phyloP scores from a whole-genome alignment of 2,888 invertebrate genomes.

The Lycocerus yunnanus region DNA sequence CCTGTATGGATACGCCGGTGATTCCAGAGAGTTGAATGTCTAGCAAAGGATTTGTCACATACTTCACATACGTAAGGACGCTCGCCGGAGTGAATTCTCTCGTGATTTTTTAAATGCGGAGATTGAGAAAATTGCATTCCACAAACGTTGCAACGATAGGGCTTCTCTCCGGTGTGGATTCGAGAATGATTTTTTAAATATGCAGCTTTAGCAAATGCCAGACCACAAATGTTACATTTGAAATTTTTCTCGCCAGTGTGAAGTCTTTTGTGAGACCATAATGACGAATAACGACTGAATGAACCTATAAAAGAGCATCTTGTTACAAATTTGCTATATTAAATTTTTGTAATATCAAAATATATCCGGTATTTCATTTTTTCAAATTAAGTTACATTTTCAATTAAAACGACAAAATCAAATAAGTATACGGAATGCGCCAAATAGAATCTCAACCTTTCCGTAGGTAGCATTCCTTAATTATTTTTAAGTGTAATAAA shows the following conservation, averaged over 20 bases:
- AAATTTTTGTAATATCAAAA: neutral
- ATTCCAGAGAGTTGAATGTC: conserved; percentile 88
- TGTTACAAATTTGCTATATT: neutral
- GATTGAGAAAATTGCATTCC: conserved; percentile 91
- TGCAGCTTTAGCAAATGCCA: conserved; percentile 89
- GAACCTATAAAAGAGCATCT: conserved; percentile 57
- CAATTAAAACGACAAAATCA: neutral
- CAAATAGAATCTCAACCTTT: neutral
- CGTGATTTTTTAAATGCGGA: conserved; percentile 87
- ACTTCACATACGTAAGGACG: conserved; percentile 84
- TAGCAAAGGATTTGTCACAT: conserved; percentile 86
- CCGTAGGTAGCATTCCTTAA: neutral
- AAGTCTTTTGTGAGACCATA: conserved; percentile 88
- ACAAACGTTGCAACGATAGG: conserved; percentile 74
- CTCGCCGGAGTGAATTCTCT: conserved; percentile 86
- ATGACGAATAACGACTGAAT: conserved; percentile 81
- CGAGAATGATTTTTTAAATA: conserved; percentile 87
- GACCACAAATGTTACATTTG: conserved; percentile 85
- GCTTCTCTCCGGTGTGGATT: conserved; percentile 77
- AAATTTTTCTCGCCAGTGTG: conserved; percentile 86
- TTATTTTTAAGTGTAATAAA: neutral
- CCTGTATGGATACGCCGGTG: conserved; percentile 87
- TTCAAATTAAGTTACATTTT: neutral
- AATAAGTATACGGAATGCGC: neutral
- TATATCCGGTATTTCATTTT: neutral